These are phyloP conservation scores for Coranthus polyacanthus DNA, from an alignment of 2,797 vertebrate species.

Conservation along the genomic window DNA sequence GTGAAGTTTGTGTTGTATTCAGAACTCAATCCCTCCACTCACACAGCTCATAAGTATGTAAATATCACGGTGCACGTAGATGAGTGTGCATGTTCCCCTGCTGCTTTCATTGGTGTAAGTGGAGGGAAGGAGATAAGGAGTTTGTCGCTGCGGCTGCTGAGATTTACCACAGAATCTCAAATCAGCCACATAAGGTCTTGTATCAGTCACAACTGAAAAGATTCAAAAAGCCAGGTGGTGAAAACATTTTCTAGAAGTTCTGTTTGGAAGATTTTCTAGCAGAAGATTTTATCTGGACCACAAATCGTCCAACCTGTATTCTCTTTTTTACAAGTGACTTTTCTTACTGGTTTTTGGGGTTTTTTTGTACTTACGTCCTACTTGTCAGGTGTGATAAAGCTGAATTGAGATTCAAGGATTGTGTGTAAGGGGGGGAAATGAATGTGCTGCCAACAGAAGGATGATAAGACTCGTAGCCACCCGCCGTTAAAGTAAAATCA, in stretches of 20 bases:
- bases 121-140: slow-evolving; percentile 13
- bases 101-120: not conserved
- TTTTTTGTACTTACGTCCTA: not conserved
- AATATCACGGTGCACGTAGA: not conserved
- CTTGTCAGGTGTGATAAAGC: slow-evolving; percentile 33
- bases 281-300: not conserved
- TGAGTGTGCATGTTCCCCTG: not conserved
- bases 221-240: too few species aligned
- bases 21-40: not conserved
- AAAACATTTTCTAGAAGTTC: too few species aligned
- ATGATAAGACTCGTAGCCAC: slow-evolving; percentile 60
- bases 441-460: slow-evolving; percentile 58
- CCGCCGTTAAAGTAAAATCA: slow-evolving; percentile 24
- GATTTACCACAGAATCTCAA: slow-evolving; percentile 51
- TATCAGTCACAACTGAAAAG: too few species aligned
- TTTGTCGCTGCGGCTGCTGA: slow-evolving; percentile 25
- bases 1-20: not conserved
- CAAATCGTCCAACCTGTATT: not conserved
- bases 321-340: too few species aligned
- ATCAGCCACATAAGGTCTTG: slow-evolving; percentile 32
- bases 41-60: not conserved
- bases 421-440: slow-evolving; percentile 34
- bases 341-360: not conserved
- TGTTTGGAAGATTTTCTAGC: too few species aligned
- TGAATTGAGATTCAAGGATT: slow-evolving; percentile 67